Percentiles rank a stretch among this genome's conserved stretches.
Evolutionary conservation across 2,113 vertebrate species (phyloP).

Genomic region (Bothrops jararaca): DNA sequence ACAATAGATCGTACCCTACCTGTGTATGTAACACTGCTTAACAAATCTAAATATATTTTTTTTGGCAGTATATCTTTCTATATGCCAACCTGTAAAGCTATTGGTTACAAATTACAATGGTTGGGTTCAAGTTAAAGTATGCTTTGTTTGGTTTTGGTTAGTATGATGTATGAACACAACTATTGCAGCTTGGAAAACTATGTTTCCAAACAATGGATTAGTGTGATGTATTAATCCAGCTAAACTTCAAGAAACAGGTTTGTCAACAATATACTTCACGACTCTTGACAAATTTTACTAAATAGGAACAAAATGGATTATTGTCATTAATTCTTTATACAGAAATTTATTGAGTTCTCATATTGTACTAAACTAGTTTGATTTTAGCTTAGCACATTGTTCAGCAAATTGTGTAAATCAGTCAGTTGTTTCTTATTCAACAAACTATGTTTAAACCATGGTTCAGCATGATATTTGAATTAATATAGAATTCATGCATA

Average conservation of each 20-base stretch:
- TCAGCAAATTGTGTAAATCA: neutral
- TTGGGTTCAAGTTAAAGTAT: neutral
- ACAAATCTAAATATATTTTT: neutral
- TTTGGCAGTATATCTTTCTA: neutral
- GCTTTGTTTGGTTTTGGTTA: neutral
- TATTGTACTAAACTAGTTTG: neutral
- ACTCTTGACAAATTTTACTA: neutral
- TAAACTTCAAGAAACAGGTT: neutral
- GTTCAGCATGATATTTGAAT: neutral
- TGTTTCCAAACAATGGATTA: neutral
- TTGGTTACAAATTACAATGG: neutral
- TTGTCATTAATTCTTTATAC: neutral
- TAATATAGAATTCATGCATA: neutral
- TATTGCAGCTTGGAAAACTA: neutral
- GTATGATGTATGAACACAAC: neutral
- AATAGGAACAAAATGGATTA: constrained; percentile 3
- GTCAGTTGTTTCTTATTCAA: neutral
- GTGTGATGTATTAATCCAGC: neutral
- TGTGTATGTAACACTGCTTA: neutral
- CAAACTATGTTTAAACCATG: neutral
- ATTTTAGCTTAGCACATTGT: neutral
- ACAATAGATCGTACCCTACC: neutral
- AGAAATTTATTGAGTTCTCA: neutral
- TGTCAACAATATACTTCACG: neutral
- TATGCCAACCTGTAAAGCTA: neutral